A percentile compares a stretch with the other conserved stretches of the same genome.
Conservation (phyloP, 2,888 invertebrate species). For the Heteropelma amictum region DNA sequence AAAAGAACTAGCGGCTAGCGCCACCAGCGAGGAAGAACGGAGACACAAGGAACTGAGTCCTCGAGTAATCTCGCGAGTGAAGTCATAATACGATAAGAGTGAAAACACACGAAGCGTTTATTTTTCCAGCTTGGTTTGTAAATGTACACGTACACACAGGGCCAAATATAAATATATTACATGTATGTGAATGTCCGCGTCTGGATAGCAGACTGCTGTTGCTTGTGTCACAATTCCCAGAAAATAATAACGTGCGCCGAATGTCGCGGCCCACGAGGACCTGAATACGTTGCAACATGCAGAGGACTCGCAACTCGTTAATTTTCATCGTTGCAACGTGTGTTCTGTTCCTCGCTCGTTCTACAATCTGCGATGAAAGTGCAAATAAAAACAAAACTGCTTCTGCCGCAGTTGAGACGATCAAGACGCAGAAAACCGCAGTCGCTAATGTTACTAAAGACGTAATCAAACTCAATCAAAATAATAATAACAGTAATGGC, state of each 20-base stretch:
- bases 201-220: too few species aligned
- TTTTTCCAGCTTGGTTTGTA: conserved; percentile 12
- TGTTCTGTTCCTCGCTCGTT: conserved; percentile 23
- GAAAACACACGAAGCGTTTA: neutral
- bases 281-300: conserved; percentile 49
- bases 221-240: neutral
- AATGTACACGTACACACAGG: neutral
- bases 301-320: conserved; percentile 29
- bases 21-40: too few species aligned
- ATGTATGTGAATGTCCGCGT: neutral
- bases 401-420: neutral
- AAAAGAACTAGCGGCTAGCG: too few species aligned
- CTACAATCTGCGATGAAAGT: conserved; percentile 37
- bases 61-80: too few species aligned
- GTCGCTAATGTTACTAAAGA: neutral
- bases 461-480: neutral
- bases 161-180: neutral
- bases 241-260: conserved; percentile 18
- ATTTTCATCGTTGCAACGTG: conserved; percentile 43
- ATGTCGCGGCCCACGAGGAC: conserved; percentile 35
- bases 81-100: too few species aligned
- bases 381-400: neutral
- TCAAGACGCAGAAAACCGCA: neutral
- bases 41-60: too few species aligned
- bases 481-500: conserved; percentile 2